These are phyloP conservation scores for Lissonota sp. DNA, from an alignment of 2,888 invertebrate genomes.

Conservation along the genomic window DNA sequence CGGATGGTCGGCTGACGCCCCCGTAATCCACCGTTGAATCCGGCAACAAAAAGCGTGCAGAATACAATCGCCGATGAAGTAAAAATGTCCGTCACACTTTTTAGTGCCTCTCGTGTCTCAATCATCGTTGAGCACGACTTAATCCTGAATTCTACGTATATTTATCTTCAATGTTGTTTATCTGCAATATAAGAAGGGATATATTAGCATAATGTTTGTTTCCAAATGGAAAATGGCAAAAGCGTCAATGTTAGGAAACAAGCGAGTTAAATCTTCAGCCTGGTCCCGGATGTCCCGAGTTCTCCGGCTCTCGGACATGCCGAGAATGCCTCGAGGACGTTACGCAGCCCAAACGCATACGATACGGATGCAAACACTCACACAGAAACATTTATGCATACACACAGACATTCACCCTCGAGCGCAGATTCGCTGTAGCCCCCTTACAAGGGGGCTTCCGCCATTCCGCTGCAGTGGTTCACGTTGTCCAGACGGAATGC, in stretches of 20 bases:
- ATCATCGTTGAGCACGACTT: slow-evolving; percentile 3
- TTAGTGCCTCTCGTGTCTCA: slow-evolving; percentile 3
- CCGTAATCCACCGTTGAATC: slow-evolving; percentile 53
- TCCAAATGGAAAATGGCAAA: slow-evolving; percentile 30
- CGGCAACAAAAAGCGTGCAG: background rate
- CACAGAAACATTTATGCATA: background rate
- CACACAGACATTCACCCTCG: background rate
- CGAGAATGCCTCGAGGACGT: slow-evolving; percentile 41
- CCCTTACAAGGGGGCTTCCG: slow-evolving; percentile 38
- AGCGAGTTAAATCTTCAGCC: slow-evolving; percentile 33
- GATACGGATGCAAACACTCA: slow-evolving; percentile 5
- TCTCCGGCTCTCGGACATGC: slow-evolving; percentile 35
- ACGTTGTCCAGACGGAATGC: slow-evolving; percentile 46
- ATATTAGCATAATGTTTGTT: slow-evolving; percentile 63
- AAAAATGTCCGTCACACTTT: background rate
- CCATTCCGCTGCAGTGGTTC: slow-evolving; percentile 50
- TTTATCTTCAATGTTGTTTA: slow-evolving; percentile 23
- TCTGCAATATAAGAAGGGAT: slow-evolving; percentile 66
- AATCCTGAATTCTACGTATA: slow-evolving; percentile 68
- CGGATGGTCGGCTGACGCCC: slow-evolving; percentile 53
- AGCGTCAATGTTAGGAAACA: slow-evolving; percentile 7
- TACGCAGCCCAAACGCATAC: slow-evolving; percentile 8
- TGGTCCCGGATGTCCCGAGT: slow-evolving; percentile 32
- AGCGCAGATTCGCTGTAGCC: background rate
- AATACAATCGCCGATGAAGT: too few relatives aligned